These are phyloP conservation scores for Bombus superbus DNA, from an alignment of 1,140 invertebrate genomes.

Conservation along the genomic window DNA sequence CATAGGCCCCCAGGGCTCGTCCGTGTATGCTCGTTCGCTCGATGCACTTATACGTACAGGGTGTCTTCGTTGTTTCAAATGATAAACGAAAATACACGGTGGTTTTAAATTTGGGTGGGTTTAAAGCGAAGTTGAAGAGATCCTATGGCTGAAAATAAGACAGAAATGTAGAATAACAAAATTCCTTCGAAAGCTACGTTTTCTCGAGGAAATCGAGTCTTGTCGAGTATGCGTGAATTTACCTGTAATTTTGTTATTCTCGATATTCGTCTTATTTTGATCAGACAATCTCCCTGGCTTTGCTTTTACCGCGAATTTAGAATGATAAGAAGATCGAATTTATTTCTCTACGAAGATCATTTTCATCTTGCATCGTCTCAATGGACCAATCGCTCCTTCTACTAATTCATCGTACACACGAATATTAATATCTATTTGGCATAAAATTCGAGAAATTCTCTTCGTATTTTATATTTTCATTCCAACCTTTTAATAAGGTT, in stretches of 20 bases:
- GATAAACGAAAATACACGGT: not conserved
- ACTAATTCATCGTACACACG: too few species aligned
- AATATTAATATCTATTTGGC: too few species aligned
- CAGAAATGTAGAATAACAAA: not conserved
- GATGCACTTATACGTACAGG: not conserved
- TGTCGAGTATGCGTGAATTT: not conserved
- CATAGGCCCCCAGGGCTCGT: constrained; percentile 55
- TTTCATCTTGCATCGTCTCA: not conserved
- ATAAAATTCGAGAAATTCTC: not conserved
- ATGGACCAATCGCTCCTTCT: not conserved
- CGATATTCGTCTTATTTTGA: not conserved
- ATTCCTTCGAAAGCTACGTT: not conserved
- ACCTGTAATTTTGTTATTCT: not conserved
- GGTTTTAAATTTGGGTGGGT: not conserved
- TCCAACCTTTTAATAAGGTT: too few species aligned
- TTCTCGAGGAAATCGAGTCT: not conserved
- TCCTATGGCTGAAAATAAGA: not conserved
- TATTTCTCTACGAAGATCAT: not conserved
- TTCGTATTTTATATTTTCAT: not conserved
- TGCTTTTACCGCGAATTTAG: not conserved
- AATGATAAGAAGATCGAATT: not conserved
- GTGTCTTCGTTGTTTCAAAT: not conserved
- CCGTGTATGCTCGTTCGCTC: not conserved
- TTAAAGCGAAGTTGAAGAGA: not conserved
- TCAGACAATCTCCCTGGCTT: not conserved